Percentiles rank a stretch among this genome's conserved stretches.
These are phyloP conservation scores for Oligia strigilis DNA, from an alignment of 2,888 invertebrate species.

Conservation along the genomic window DNA sequence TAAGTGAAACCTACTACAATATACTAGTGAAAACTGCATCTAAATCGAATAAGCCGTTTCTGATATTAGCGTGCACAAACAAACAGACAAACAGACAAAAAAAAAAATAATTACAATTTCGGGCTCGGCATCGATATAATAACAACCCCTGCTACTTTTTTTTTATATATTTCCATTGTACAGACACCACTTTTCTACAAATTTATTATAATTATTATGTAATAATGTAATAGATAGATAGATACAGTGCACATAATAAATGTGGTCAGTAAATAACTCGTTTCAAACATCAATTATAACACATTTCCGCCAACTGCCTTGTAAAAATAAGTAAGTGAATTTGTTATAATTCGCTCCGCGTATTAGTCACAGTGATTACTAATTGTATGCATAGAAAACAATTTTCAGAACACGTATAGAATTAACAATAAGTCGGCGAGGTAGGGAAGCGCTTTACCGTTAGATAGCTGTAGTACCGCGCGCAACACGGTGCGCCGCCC, in stretches of 20 bases:
- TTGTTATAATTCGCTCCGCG: slow-evolving; percentile 38
- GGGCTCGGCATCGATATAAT: too few species aligned
- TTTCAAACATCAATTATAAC: slow-evolving; percentile 26
- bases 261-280: neutral
- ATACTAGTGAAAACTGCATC: too few species aligned
- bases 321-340: slow-evolving; percentile 30
- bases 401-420: slow-evolving; percentile 44
- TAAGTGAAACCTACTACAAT: too few species aligned
- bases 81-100: too few species aligned
- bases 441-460: neutral
- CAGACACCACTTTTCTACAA: too few species aligned
- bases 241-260: neutral
- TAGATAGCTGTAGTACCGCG: neutral
- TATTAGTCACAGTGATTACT: slow-evolving; percentile 27
- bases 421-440: slow-evolving; percentile 5
- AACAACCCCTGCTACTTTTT: too few species aligned
- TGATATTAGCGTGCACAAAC: too few species aligned
- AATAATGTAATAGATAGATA: too few species aligned
- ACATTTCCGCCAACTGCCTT: neutral
- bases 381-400: slow-evolving; percentile 38
- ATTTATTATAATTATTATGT: too few species aligned
- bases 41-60: too few species aligned
- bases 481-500: neutral
- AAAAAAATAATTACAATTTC: too few species aligned
- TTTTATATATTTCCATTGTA: too few species aligned